Evolutionary conservation across 1,140 invertebrate species (phyloP).

Genomic region (Nymphalis io): DNA sequence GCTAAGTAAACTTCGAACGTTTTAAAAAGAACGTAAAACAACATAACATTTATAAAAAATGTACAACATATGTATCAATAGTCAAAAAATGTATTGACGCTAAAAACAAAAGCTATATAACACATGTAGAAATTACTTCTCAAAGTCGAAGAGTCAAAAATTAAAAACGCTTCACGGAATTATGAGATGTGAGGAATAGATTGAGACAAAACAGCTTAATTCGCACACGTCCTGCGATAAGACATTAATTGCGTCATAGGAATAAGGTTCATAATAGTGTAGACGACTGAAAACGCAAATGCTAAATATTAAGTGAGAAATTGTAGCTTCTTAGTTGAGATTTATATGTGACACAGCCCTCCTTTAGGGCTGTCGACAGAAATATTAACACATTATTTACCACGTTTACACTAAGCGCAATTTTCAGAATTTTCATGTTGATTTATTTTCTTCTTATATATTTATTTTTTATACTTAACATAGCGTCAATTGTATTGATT

Average conservation of each 20-base stretch:
- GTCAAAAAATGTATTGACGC: too few species aligned
- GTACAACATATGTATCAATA: too few species aligned
- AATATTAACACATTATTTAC: background rate
- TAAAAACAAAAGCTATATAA: too few species aligned
- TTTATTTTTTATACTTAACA: too few species aligned
- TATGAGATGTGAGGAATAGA: conserved; percentile 54
- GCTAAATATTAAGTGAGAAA: conserved; percentile 66
- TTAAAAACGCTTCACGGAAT: conserved; percentile 55
- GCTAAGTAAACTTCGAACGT: too few species aligned
- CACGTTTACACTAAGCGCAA: background rate
- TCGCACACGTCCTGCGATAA: conserved; percentile 25
- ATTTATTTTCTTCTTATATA: too few species aligned
- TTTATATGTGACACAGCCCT: conserved; percentile 61
- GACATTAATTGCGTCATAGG: conserved; percentile 37
- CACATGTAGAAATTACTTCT: background rate
- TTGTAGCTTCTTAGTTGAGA: conserved; percentile 70
- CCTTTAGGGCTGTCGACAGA: conserved; percentile 25
- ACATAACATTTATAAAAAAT: too few species aligned
- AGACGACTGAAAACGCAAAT: conserved; percentile 31
- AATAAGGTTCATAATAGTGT: conserved; percentile 46
- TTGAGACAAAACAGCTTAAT: conserved; percentile 48
- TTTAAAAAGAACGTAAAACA: too few species aligned
- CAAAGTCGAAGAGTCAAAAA: conserved; percentile 23
- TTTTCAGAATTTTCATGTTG: too few species aligned
- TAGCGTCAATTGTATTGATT: too few species aligned